phyloP scores from a whole-genome alignment of 2,113 vertebrate genomes.

The Callithrix jacchus region DNA sequence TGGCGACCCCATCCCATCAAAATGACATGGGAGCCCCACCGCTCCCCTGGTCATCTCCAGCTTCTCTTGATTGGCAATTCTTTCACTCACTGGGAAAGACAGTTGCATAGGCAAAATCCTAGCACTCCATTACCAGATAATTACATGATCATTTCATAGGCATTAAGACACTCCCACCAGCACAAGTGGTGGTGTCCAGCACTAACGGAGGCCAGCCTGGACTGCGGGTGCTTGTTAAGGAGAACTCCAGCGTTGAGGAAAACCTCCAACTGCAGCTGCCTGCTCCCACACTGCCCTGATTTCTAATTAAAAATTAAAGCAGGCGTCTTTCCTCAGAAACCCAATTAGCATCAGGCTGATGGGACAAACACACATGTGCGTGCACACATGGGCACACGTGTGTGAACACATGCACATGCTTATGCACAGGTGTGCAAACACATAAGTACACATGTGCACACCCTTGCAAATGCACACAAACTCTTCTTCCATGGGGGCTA shows the following conservation, averaged over 20 bases:
- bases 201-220: constrained; percentile 73
- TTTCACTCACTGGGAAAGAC: constrained; percentile 76
- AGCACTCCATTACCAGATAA: constrained; percentile 81
- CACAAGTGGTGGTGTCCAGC: constrained; percentile 71
- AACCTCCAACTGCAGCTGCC: constrained; percentile 80
- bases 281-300: constrained; percentile 77
- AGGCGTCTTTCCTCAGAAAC: constrained; percentile 79
- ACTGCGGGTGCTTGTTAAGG: constrained; percentile 79
- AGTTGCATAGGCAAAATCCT: constrained; percentile 80
- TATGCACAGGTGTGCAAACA: background rate
- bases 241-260: constrained; percentile 81
- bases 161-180: constrained; percentile 81
- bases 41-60: constrained; percentile 60
- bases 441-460: background rate
- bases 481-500: background rate
- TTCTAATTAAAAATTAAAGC: constrained; percentile 84
- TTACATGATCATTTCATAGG: constrained; percentile 79
- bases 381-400: background rate
- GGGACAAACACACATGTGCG: background rate
- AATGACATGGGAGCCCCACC: background rate
- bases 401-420: too few species aligned
- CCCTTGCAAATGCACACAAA: background rate
- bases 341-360: constrained; percentile 75
- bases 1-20: constrained; percentile 26
- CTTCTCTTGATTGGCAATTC: constrained; percentile 1